Evolutionary conservation across 1,140 invertebrate genomes (phyloP), one percentile per base, ranked within the genome.

Genomic region (Platyura marginata): DNA sequence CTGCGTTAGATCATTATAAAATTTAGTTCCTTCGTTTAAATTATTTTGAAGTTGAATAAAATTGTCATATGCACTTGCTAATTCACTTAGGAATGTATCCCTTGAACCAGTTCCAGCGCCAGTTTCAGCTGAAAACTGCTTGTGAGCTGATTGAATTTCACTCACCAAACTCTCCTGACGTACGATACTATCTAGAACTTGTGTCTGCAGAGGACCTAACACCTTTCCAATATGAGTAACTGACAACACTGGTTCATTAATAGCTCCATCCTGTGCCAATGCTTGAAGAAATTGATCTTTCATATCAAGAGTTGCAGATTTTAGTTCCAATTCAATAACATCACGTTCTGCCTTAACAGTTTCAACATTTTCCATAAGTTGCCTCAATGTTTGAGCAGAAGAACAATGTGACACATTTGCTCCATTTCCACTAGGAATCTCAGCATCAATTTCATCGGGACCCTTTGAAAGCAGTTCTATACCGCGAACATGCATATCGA

Each of bases 1-100:
- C 61, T 77, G 75, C 2, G 94, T 98, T 46, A 99, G 70, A 65
- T 98, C 92, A 65, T 96, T 97, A 65, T 98, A 98, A 68, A 98
- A 98, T 68, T 97, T 97, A 11, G 81, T 81, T 44, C 93, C 94
- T 70, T 98, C 94, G 51, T 82, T 72, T 37, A 98, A 65, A 67
- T 98, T 96, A 49, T 71, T 77, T 44, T 81, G 77, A 18, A 98
- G 69, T 61, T 96, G 90, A 50, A 81, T 81, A 64, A 82, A 98
- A 46, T 80, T 79, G 66, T 96, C 94, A 63, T 86, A 81, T 15
- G 90, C 90, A 23, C 78, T 71, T 20, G 88, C 89, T 47, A 96
- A 66, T 55, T 86, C 80, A 63, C 82, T 84, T 52, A 95, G 73
- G 49, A 84, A 77, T 13, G 69, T 66, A 54, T 95, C 91, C 20